Evolutionary conservation across 2,888 invertebrate species (phyloP), one percentile per base, ranked within the genome.

Genomic region (Euplagia quadripunctaria): DNA sequence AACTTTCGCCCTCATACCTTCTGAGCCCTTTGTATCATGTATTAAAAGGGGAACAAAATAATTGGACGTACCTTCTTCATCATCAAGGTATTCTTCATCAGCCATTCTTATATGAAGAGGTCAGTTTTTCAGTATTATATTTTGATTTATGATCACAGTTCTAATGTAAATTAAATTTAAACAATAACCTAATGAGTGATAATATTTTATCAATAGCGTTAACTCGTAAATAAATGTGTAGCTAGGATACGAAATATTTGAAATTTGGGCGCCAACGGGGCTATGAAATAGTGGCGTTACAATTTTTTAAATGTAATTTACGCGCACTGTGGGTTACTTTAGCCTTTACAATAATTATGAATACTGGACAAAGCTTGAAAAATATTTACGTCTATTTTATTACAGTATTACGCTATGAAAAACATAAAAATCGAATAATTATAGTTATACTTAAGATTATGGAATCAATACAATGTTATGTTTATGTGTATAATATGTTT

Each of bases 41-140:
- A 31, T 61, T 31, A 6, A 31, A 61, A 58, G 11, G 0, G 6
- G 9, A 58, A 20, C 20, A 5, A 5, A 31, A 14, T 46, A 46
- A 46, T 61, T 20, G 12, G 12, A 61, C 1, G 61, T 52, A 16
- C 73, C 65, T 69, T 83, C 83, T 78, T 86, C 86, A 31, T 83
- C 83, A 68, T 86, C 86, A 69, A 83, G 88, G 74, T 79, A 86
- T 73, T 68, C 80, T 74, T 72, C 68, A 61, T 66, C 76, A 70
- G 64, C 61, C 70, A 77, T 66, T 64, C 65, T 67, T 66, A 58
- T 7, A 61, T 9, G 1, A 61, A 61, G 12, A 0, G 14, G 5
- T 31, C 14, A 61, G 31, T 4, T 61, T 14, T 12, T 31, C 14
- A 2, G 2, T 61, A 16, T 20, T 12, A 61, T 31, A 31, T 61